Evolutionary conservation across 2,797 vertebrate genomes (phyloP), one percentile per base, ranked within the genome.

Genomic region (Phalanger gymnotis): DNA sequence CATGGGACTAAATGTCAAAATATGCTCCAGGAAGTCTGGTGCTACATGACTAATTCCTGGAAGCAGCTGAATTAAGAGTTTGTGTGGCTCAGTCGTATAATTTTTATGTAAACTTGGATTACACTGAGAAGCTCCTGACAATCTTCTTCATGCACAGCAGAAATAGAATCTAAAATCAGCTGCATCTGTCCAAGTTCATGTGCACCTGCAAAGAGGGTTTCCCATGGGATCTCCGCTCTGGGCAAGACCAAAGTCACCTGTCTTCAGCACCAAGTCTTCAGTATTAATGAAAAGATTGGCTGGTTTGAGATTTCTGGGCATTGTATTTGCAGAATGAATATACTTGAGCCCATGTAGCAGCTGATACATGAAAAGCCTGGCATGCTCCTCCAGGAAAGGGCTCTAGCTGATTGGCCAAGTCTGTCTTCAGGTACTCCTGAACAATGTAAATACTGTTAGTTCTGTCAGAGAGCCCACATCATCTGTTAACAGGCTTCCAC

Each of bases 121-220:
- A 99, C 99, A 19, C 98, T 99, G 98, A 99, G 99, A 96, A 99
- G 99, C 98, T 99, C 99, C 98, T 99, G 99, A 52, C 99, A 98
- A 98, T 99, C 99, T 98, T 99, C 99, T 97, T 99, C 99, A 53
- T 99, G 99, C 97, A 99, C 99, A 92, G 99, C 99, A 54, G 99
- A 99, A 98, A 99, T 99, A 90, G 99, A 99, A 98, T 99, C 99
- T 96, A 99, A 98, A 98, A 99, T 99, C 98, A 99, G 98, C 99
- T 99, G 99, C 99, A 99, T 99, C 99, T 99, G 99, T 99, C 99
- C 99, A 99, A 99, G 98, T 98, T 99, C 99, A 90, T 99, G 99
- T 51, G 99, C 96, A 99, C 99, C 99, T 98, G 99, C 99, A 98
- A 99, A 99, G 87, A 99, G 99, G 40, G 99, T 99, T 99, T 99